Conservation (phyloP, 1,140 invertebrate species). For the Linepithema humile region DNA sequence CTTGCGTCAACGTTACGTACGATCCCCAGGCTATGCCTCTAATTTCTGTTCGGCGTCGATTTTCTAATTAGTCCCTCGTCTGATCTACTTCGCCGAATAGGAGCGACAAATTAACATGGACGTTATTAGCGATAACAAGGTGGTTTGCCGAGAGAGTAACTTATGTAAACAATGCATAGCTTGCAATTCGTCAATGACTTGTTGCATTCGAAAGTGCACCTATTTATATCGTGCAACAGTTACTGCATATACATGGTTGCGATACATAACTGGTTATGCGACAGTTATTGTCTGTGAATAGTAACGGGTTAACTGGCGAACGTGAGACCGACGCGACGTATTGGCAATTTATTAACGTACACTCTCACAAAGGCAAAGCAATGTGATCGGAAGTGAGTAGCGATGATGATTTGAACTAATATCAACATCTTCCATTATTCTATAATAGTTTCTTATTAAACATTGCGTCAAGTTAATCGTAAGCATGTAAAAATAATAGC, state of each 20-base stretch:
- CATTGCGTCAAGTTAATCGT: too few species aligned
- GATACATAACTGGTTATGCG: background rate
- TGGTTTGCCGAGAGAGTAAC: background rate
- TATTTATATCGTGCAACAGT: background rate
- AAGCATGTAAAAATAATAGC: too few species aligned
- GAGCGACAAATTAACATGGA: background rate
- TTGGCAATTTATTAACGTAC: background rate
- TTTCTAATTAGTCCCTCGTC: constrained; percentile 56
- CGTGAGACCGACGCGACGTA: background rate
- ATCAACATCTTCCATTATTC: background rate
- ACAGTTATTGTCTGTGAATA: constrained; percentile 12
- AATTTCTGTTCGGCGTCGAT: constrained; percentile 51
- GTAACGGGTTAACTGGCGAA: background rate
- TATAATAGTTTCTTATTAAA: too few species aligned
- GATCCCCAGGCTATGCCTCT: constrained; percentile 18
- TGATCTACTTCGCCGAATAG: background rate
- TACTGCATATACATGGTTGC: background rate
- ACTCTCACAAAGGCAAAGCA: background rate
- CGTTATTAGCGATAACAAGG: background rate
- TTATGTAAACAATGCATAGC: background rate
- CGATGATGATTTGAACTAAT: background rate
- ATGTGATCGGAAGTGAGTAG: background rate
- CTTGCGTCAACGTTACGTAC: constrained; percentile 53
- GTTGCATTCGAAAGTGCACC: background rate
- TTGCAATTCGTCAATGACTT: background rate